These are phyloP conservation scores for Picathartes gymnocephalus DNA, from an alignment of 2,113 vertebrate genomes.

Conservation along the genomic window DNA sequence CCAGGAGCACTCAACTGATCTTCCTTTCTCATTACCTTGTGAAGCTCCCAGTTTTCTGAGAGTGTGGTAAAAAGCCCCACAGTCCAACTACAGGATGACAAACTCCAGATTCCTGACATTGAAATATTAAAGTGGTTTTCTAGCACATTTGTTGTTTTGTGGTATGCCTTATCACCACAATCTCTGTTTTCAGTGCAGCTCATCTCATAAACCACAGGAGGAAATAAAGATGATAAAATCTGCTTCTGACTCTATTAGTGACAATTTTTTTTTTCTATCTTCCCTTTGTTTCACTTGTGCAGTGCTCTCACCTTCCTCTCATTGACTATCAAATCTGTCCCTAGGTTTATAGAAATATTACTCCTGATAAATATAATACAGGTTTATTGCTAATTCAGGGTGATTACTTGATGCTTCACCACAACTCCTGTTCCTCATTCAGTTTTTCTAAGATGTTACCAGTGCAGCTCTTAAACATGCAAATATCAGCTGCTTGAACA, in stretches of 20 bases:
- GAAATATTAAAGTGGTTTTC: neutral
- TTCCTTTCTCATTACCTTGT: neutral
- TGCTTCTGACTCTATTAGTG: neutral
- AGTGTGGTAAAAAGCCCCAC: neutral
- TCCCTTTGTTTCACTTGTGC: neutral
- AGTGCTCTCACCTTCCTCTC: neutral
- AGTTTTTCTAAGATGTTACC: neutral
- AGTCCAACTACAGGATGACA: neutral
- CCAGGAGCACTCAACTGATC: neutral
- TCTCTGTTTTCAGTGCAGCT: neutral
- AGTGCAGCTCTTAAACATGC: neutral
- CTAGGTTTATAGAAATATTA: neutral
- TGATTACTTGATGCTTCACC: neutral
- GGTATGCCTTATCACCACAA: neutral
- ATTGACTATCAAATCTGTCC: neutral
- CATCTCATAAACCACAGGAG: neutral
- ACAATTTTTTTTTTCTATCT: neutral
- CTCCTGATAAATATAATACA: neutral
- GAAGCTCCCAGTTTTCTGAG: neutral
- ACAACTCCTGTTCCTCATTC: neutral
- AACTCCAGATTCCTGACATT: neutral
- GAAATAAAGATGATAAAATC: conserved; percentile 10
- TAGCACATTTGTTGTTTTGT: neutral
- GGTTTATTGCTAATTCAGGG: neutral
- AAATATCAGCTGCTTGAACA: neutral